phyloP scores from a whole-genome alignment of 2,888 invertebrate species.

The Idaea aversata region DNA sequence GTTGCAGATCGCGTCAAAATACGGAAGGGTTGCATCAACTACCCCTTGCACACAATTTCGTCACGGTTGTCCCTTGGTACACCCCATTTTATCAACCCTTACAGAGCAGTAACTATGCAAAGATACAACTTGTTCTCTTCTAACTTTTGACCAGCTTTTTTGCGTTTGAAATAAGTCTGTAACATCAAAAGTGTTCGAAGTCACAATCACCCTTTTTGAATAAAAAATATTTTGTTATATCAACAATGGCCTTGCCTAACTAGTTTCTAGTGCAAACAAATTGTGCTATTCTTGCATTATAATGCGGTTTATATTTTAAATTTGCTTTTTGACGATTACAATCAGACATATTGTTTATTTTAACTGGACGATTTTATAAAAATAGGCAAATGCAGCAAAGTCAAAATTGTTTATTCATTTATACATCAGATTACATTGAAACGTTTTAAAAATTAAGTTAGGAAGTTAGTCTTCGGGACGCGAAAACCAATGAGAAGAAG shows the following conservation, averaged over 20 bases:
- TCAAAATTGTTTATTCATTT: no score
- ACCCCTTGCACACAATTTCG: slow-evolving; percentile 61
- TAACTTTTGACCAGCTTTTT: not conserved
- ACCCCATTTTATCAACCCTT: slow-evolving; percentile 16
- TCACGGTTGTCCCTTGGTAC: slow-evolving; percentile 61
- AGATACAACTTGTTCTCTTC: not conserved
- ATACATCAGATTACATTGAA: no score
- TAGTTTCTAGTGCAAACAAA: slow-evolving; percentile 76
- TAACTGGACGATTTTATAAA: not conserved
- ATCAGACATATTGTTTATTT: not conserved
- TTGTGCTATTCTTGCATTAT: slow-evolving; percentile 58
- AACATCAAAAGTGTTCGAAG: slow-evolving; percentile 21
- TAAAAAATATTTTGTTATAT: slow-evolving; percentile 51
- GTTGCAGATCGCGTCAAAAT: slow-evolving; percentile 62
- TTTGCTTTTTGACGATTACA: slow-evolving; percentile 10
- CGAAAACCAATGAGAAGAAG: no score
- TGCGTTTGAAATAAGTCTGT: not conserved
- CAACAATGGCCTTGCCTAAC: slow-evolving; percentile 68
- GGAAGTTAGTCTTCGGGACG: no score
- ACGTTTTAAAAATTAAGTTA: no score
- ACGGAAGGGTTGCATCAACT: slow-evolving; percentile 73
- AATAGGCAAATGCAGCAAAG: no score
- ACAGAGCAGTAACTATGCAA: not conserved
- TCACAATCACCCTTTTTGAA: slow-evolving; percentile 25
- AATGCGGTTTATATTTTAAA: slow-evolving; percentile 37